Evolutionary conservation across 2,113 vertebrate species (phyloP).

Genomic region (Sisor rabdophorus): DNA sequence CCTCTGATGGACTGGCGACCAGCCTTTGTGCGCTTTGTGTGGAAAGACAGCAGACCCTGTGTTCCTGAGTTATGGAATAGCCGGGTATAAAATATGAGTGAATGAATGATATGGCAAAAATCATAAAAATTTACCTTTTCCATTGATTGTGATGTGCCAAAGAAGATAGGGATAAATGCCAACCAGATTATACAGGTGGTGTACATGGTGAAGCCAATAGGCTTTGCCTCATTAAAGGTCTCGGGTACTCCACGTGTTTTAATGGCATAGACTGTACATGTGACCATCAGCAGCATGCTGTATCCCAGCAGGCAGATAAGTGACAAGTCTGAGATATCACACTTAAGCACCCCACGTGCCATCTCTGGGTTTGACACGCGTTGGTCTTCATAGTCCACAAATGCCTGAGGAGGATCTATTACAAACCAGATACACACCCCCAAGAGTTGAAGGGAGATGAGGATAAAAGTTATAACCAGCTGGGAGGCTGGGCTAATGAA

Average conservation of each 20-base stretch:
- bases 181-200: constrained; percentile 76
- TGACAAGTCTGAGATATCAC: constrained; percentile 74
- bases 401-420: constrained; percentile 66
- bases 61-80: too few relatives aligned
- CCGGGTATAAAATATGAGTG: too few relatives aligned
- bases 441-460: constrained; percentile 71
- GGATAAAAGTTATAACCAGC: constrained; percentile 69
- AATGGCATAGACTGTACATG: constrained; percentile 86
- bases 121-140: constrained; percentile 71
- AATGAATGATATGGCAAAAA: constrained; percentile 15
- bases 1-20: too few relatives aligned
- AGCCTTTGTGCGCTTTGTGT: too few relatives aligned
- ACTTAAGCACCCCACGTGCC: constrained; percentile 71
- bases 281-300: constrained; percentile 99
- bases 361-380: constrained; percentile 62
- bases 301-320: constrained; percentile 95
- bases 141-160: constrained; percentile 91
- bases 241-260: constrained; percentile 93
- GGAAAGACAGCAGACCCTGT: too few relatives aligned
- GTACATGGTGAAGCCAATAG: constrained; percentile 87
- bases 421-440: constrained; percentile 74
- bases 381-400: constrained; percentile 73
- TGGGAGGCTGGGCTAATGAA: constrained; percentile 73
- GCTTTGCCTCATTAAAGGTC: constrained; percentile 98
- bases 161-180: constrained; percentile 93